Conservation (phyloP, 2,797 vertebrate genomes). For the Enteromius radiatus region DNA sequence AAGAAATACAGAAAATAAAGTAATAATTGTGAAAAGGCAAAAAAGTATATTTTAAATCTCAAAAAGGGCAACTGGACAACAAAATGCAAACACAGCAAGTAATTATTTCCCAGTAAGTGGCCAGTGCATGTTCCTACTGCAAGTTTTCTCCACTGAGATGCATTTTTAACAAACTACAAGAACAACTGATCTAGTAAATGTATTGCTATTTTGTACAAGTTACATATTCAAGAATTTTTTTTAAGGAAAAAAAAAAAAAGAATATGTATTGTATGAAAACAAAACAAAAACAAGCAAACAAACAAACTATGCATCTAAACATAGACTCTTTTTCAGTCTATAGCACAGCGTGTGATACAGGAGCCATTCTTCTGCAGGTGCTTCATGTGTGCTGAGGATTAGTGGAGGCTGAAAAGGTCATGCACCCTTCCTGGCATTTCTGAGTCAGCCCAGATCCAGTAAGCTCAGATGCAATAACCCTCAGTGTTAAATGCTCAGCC, state of each 20-base stretch:
- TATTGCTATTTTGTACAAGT: no score
- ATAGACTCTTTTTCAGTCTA: background rate
- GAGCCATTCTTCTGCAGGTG: constrained; percentile 32
- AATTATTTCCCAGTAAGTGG: background rate
- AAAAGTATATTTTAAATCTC: no score
- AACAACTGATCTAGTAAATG: no score
- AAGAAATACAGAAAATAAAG: background rate
- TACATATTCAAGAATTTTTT: background rate
- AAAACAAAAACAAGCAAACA: no score
- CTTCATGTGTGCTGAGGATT: constrained; percentile 42
- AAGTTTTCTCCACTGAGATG: no score
- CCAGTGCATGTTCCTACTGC: background rate
- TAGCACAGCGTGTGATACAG: background rate
- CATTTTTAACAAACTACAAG: no score
- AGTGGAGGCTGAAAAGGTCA: constrained; percentile 43
- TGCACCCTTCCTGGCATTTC: constrained; percentile 42
- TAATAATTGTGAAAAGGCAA: background rate
- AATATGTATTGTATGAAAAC: background rate
- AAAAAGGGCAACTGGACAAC: background rate
- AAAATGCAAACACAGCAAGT: background rate
- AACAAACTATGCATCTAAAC: background rate
- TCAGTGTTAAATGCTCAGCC: constrained; percentile 33
- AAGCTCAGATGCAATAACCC: constrained; percentile 43
- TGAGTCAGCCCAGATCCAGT: constrained; percentile 31
- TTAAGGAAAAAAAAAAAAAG: background rate